Percentiles rank a stretch among this genome's conserved stretches.
Evolutionary conservation across 2,797 vertebrate species (phyloP).

Genomic region (Mus minutoides): DNA sequence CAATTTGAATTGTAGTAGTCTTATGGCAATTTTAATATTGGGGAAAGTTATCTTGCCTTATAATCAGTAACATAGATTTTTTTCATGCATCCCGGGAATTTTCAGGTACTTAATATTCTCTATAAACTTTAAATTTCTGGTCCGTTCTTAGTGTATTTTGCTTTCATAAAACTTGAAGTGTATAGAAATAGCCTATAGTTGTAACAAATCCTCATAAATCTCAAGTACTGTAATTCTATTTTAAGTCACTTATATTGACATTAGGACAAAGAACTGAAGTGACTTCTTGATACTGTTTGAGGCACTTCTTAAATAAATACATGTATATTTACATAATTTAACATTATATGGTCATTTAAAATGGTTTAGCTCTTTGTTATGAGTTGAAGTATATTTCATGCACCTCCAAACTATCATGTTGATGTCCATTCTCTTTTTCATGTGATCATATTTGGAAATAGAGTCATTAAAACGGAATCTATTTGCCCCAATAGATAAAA

Average conservation of each 20-base stretch:
- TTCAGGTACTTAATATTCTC: constrained; percentile 36
- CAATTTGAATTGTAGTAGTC: background rate
- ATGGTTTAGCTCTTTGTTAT: background rate
- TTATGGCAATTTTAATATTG: constrained; percentile 31
- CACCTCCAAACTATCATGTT: background rate
- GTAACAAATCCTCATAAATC: background rate
- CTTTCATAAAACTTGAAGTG: constrained; percentile 52
- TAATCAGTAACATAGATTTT: constrained; percentile 9
- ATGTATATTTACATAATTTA: background rate
- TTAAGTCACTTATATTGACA: constrained; percentile 41
- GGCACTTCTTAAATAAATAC: constrained; percentile 5
- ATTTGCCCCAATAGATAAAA: background rate
- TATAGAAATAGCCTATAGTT: constrained; percentile 26
- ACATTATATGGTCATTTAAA: background rate
- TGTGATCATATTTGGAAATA: constrained; percentile 35
- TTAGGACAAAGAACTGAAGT: background rate
- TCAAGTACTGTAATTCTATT: constrained; percentile 24
- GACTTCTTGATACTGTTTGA: background rate
- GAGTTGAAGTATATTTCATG: background rate
- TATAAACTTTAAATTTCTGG: background rate
- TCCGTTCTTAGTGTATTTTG: constrained; percentile 33
- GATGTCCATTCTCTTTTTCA: background rate
- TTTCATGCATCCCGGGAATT: background rate
- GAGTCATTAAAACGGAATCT: constrained; percentile 25
- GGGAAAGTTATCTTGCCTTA: background rate